phyloP scores from a whole-genome alignment of 2,888 invertebrate species.

The Operophtera brumata region DNA sequence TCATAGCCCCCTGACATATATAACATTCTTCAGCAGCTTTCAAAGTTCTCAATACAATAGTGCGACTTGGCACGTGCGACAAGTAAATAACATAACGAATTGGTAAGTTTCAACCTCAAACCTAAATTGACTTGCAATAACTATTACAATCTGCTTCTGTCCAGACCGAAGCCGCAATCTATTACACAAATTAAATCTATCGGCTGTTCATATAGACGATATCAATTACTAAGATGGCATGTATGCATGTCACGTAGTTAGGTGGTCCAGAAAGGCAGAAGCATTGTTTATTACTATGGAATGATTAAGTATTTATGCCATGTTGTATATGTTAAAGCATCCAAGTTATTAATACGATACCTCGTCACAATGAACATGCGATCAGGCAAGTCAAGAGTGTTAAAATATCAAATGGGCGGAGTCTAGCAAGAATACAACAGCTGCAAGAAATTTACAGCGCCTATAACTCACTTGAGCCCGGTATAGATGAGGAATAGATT shows the following conservation, averaged over 20 bases:
- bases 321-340: background rate
- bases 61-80: too few relatives aligned
- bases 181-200: slow-evolving; percentile 18
- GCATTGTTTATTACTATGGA: slow-evolving; percentile 1
- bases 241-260: background rate
- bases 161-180: slow-evolving; percentile 24
- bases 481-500: too few relatives aligned
- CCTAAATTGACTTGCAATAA: slow-evolving; percentile 14
- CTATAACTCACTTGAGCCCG: too few relatives aligned
- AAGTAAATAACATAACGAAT: too few relatives aligned
- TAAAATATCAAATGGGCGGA: too few relatives aligned
- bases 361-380: background rate
- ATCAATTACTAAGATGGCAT: background rate
- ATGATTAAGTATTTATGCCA: background rate
- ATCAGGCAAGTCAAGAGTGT: too few relatives aligned
- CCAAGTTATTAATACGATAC: background rate
- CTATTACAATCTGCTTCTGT: slow-evolving; percentile 24
- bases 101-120: too few relatives aligned
- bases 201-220: background rate
- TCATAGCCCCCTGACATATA: too few relatives aligned
- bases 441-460: too few relatives aligned
- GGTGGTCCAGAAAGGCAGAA: slow-evolving; percentile 2
- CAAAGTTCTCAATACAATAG: too few relatives aligned
- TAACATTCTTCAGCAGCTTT: too few relatives aligned
- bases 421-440: too few relatives aligned